Percentiles rank a stretch among this genome's conserved stretches.
These are phyloP conservation scores for Tetanocera ferruginea DNA, from an alignment of 2,888 invertebrate species.

Conservation along the genomic window DNA sequence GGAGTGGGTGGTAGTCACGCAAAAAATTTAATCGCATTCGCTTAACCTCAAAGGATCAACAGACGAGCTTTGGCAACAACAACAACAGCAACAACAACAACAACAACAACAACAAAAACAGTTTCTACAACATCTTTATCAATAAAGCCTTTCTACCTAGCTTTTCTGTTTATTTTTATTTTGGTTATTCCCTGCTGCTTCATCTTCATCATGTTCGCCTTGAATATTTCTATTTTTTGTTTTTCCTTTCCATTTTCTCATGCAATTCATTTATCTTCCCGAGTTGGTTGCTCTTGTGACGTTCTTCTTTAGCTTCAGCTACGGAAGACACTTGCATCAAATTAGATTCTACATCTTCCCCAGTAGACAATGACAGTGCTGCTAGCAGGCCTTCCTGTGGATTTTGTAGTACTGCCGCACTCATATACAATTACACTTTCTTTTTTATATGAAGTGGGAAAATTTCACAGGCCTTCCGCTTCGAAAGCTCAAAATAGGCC, in stretches of 20 bases:
- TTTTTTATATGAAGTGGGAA: too few relatives aligned
- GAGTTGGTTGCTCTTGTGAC: too few relatives aligned
- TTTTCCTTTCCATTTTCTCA: background rate
- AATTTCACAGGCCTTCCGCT: too few relatives aligned
- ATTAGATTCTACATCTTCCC: background rate
- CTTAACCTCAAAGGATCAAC: constrained; percentile 28
- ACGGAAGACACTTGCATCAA: too few relatives aligned
- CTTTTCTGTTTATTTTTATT: too few relatives aligned
- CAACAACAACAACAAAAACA: background rate
- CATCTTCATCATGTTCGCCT: background rate
- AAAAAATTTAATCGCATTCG: constrained; percentile 18
- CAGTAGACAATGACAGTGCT: too few relatives aligned
- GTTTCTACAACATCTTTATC: background rate
- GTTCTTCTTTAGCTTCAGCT: too few relatives aligned
- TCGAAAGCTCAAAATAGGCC: too few relatives aligned
- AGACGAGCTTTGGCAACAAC: background rate
- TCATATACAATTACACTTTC: too few relatives aligned
- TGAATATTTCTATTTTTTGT: too few relatives aligned
- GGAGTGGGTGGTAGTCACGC: background rate
- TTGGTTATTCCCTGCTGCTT: background rate
- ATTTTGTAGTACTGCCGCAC: too few relatives aligned
- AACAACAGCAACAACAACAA: background rate
- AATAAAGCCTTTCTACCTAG: background rate
- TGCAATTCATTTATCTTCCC: background rate
- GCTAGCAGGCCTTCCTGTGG: too few relatives aligned